Conservation (phyloP, 2,797 vertebrate species). For the Bufotes viridis region DNA sequence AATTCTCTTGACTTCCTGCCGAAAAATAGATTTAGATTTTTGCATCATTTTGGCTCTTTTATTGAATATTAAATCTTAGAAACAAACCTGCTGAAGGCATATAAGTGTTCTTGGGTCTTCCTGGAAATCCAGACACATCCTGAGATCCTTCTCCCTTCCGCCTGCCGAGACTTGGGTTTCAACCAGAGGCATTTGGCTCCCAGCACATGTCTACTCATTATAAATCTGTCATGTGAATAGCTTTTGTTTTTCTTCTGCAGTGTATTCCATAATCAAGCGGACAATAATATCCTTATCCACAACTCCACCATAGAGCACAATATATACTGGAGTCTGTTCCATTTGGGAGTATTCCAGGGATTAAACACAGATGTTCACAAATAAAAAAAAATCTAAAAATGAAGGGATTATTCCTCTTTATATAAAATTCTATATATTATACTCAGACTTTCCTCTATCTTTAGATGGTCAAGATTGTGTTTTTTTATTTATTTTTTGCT, state of each 20-base stretch:
- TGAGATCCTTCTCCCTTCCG: background rate
- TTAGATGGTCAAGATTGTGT: no score
- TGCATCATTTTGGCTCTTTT: background rate
- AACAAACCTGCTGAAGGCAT: background rate
- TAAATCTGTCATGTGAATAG: slow-evolving; percentile 18
- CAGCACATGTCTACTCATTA: slow-evolving; percentile 7
- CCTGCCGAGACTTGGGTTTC: slow-evolving; percentile 14
- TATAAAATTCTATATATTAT: background rate
- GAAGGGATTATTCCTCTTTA: background rate
- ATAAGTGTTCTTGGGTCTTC: background rate
- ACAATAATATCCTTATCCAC: background rate
- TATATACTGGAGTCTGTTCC: no score
- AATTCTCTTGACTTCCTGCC: background rate
- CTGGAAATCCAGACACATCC: slow-evolving; percentile 21
- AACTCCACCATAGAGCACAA: background rate
- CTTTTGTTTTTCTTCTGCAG: background rate
- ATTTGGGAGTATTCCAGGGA: background rate
- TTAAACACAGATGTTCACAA: background rate
- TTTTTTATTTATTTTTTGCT: no score
- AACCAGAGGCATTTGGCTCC: slow-evolving; percentile 11
- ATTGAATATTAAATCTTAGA: background rate
- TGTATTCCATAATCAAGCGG: slow-evolving; percentile 6
- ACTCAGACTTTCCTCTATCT: no score
- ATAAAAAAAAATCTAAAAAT: background rate
- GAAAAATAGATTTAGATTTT: background rate